phyloP scores from a whole-genome alignment of 2,797 vertebrate species.

The Anguilla marmorata region DNA sequence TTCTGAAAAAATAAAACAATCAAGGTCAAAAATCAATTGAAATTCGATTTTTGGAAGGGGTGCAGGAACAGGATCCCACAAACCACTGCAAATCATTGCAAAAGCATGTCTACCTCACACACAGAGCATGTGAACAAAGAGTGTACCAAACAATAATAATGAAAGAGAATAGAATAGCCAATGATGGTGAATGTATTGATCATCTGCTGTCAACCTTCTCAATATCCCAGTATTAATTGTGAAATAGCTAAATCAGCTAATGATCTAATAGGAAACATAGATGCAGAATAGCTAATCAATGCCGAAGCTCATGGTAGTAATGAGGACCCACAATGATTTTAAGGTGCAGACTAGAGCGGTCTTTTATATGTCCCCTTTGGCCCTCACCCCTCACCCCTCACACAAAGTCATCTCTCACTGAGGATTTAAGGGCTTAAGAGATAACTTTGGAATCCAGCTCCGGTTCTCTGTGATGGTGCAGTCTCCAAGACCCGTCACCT shows the following conservation, averaged over 20 bases:
- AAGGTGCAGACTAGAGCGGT: neutral
- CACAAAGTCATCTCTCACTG: conserved; percentile 4
- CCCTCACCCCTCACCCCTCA: neutral
- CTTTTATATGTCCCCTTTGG: neutral
- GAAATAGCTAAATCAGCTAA: neutral
- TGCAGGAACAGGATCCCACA: neutral
- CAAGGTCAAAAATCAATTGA: too few relatives aligned
- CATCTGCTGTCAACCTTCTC: neutral
- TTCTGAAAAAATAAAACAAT: neutral
- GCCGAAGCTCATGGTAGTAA: neutral
- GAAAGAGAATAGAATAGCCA: neutral
- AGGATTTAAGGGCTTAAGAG: conserved; percentile 14
- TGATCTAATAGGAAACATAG: neutral
- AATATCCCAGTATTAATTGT: neutral
- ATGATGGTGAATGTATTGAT: neutral
- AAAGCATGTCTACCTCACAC: neutral
- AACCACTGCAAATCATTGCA: neutral
- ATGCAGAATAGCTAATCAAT: neutral
- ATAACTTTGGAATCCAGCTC: neutral
- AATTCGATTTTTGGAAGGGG: too few relatives aligned
- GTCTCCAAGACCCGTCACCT: neutral
- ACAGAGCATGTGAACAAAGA: too few relatives aligned
- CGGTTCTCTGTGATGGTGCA: neutral
- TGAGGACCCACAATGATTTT: neutral
- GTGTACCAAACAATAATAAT: neutral